Conservation (phyloP, 92 coral and sea anemone genomes). For the Umimayanthus kanabou region DNA sequence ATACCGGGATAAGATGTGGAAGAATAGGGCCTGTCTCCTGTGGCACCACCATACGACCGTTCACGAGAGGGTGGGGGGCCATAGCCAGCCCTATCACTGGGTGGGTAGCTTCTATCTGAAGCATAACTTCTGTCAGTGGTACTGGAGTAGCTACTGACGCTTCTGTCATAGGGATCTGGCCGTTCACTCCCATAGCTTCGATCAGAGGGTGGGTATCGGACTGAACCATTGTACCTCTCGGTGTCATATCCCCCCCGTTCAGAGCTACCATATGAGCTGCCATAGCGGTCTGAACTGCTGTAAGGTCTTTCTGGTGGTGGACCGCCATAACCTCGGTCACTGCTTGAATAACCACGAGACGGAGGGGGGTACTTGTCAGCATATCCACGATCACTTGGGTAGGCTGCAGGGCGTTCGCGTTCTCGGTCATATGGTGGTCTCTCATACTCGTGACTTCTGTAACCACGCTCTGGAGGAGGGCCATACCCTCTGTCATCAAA, state of each 20-base stretch:
- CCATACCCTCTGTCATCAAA: constrained; percentile 57
- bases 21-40: constrained; percentile 29
- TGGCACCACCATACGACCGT: constrained; percentile 37
- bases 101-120: constrained; percentile 61
- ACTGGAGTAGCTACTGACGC: constrained; percentile 66
- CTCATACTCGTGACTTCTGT: constrained; percentile 69
- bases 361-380: constrained; percentile 80
- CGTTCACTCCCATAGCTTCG: constrained; percentile 65
- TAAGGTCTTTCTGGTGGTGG: constrained; percentile 55
- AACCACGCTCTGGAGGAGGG: constrained; percentile 64
- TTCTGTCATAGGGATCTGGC: constrained; percentile 55
- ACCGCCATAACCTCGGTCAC: constrained; percentile 79
- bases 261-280: constrained; percentile 33
- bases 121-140: constrained; percentile 66
- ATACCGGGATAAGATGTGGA: constrained; percentile 30
- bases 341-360: constrained; percentile 72
- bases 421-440: constrained; percentile 76
- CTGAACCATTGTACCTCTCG: constrained; percentile 45
- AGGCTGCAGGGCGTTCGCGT: constrained; percentile 68
- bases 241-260: constrained; percentile 28
- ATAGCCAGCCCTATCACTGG: constrained; percentile 67
- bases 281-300: constrained; percentile 35
- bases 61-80: constrained; percentile 69
- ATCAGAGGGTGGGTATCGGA: constrained; percentile 62
- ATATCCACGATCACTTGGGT: constrained; percentile 64